These are phyloP conservation scores for Numida meleagris DNA, from an alignment of 2,113 vertebrate species.

Conservation along the genomic window DNA sequence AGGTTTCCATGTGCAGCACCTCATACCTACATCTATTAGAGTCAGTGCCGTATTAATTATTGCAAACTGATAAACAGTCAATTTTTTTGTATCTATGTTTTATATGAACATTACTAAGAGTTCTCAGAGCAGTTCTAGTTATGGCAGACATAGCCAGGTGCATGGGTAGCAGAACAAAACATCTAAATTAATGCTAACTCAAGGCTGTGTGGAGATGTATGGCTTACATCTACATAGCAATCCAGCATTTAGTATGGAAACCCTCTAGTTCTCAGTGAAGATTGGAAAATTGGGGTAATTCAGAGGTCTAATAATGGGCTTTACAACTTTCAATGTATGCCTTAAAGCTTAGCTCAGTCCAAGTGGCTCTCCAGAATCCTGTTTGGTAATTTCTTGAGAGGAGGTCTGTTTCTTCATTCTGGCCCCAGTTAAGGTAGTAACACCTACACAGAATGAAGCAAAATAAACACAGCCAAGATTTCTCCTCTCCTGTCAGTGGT, in stretches of 20 bases:
- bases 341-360: background rate
- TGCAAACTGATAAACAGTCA: background rate
- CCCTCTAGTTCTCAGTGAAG: background rate
- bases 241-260: background rate
- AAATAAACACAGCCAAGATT: background rate
- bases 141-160: background rate
- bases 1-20: background rate
- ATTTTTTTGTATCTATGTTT: background rate
- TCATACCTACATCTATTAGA: background rate
- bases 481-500: background rate
- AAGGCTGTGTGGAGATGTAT: background rate
- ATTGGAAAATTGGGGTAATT: background rate
- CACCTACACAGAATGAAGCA: background rate
- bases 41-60: background rate
- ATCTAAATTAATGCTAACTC: background rate
- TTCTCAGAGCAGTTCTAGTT: background rate
- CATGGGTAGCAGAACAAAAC: background rate
- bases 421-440: background rate
- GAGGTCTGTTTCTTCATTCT: background rate
- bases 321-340: background rate
- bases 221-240: background rate
- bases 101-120: background rate
- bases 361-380: background rate
- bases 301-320: background rate
- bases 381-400: background rate